phyloP scores from a whole-genome alignment of 2,113 vertebrate species.

The Channa maculata region DNA sequence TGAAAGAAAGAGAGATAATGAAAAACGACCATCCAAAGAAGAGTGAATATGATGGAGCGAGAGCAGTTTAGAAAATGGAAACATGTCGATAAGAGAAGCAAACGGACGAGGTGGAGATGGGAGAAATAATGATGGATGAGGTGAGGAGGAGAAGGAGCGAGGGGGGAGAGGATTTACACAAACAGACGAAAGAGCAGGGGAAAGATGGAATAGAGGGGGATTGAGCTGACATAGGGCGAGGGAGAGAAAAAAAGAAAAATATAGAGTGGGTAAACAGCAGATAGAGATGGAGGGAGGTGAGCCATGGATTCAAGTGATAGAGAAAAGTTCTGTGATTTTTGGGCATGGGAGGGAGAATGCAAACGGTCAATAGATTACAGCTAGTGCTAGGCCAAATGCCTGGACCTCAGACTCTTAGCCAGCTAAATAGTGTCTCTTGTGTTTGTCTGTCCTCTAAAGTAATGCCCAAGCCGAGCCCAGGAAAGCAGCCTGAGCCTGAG shows the following conservation, averaged over 20 bases:
- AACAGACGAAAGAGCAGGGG: constrained; percentile 65
- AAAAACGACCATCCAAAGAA: constrained; percentile 71
- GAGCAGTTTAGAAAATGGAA: constrained; percentile 83
- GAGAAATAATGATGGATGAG: constrained; percentile 82
- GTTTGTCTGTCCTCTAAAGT: constrained; percentile 81
- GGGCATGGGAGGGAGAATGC: constrained; percentile 69
- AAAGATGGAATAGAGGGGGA: constrained; percentile 73
- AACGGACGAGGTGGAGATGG: constrained; percentile 79
- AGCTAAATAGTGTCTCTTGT: constrained; percentile 80
- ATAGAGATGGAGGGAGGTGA: constrained; percentile 72
- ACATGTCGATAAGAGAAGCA: constrained; percentile 82
- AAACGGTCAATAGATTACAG: constrained; percentile 81
- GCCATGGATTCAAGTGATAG: constrained; percentile 76
- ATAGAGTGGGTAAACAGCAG: constrained; percentile 72
- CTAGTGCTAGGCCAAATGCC: constrained; percentile 68
- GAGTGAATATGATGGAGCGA: constrained; percentile 82
- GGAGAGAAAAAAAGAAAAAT: constrained; percentile 41
- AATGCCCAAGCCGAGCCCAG: constrained; percentile 72
- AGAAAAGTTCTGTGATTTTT: constrained; percentile 76
- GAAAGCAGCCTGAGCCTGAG: constrained; percentile 71
- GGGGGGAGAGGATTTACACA: constrained; percentile 54
- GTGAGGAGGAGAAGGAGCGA: constrained; percentile 59
- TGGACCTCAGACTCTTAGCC: constrained; percentile 67
- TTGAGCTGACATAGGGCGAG: constrained; percentile 67
- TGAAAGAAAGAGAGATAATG: constrained; percentile 72